A percentile compares a stretch with the other conserved stretches of the same genome.
phyloP scores from a whole-genome alignment of 2,888 invertebrate species.

The Agriotes lineatus region DNA sequence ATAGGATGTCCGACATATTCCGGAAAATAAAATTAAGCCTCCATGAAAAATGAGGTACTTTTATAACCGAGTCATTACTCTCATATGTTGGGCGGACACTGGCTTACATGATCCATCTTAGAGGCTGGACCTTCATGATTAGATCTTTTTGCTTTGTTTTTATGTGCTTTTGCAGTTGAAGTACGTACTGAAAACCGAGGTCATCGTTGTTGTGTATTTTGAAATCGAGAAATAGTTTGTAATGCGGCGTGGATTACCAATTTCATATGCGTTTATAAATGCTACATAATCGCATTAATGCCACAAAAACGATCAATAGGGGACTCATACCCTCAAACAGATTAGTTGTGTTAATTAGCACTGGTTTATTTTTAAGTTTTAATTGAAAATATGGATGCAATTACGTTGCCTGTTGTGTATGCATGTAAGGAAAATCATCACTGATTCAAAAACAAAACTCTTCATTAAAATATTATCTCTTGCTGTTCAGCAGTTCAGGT shows the following conservation, averaged over 20 bases:
- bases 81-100: slow-evolving; percentile 48
- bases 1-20: slow-evolving; percentile 59
- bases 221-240: too few species aligned
- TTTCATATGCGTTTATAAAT: slow-evolving; percentile 5
- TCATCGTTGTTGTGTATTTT: too few species aligned
- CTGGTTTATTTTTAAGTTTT: too few species aligned
- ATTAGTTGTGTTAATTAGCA: slow-evolving; percentile 1
- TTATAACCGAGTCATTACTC: slow-evolving; percentile 55
- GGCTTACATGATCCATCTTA: slow-evolving; percentile 42
- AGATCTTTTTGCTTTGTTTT: slow-evolving; percentile 38
- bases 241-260: slow-evolving; percentile 16
- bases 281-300: slow-evolving; percentile 13
- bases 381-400: too few species aligned
- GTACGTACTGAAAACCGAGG: too few species aligned
- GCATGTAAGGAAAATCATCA: too few species aligned
- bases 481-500: too few species aligned
- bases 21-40: slow-evolving; percentile 59
- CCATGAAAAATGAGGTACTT: slow-evolving; percentile 57
- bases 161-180: too few species aligned
- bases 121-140: slow-evolving; percentile 45
- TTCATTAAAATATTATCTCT: too few species aligned
- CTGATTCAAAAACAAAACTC: too few species aligned
- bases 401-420: too few species aligned
- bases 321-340: too few species aligned
- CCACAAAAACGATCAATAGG: background rate